phyloP scores from a whole-genome alignment of 30 jellyfish, hydroid and myxozoan species.

The Turritopsis dohrnii region DNA sequence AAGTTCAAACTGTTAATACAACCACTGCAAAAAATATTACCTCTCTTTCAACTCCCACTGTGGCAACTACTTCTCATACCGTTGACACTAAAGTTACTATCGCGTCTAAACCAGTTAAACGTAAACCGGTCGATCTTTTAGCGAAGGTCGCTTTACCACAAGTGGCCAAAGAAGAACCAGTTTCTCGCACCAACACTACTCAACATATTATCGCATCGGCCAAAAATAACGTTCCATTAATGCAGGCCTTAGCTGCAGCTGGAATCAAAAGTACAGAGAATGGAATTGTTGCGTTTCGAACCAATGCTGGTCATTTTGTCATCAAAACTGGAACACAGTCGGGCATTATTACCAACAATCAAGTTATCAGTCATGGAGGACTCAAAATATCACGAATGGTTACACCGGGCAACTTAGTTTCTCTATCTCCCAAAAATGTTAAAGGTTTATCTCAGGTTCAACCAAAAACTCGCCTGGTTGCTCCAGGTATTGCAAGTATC shows the following conservation, averaged over 20 bases:
- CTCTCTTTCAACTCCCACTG: not conserved
- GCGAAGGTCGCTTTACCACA: slow-evolving; percentile 39
- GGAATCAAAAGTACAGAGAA: slow-evolving; percentile 53
- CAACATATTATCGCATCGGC: slow-evolving; percentile 20
- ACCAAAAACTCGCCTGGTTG: slow-evolving; percentile 15
- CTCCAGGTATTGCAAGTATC: slow-evolving; percentile 33
- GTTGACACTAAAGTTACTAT: not conserved
- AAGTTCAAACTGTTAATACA: not conserved
- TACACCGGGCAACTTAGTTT: slow-evolving; percentile 2
- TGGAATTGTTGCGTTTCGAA: slow-evolving; percentile 70
- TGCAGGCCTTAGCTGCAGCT: slow-evolving; percentile 77
- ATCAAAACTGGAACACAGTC: slow-evolving; percentile 47
- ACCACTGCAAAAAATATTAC: not conserved
- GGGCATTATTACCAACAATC: not conserved
- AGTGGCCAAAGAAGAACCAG: slow-evolving; percentile 43
- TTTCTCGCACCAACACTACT: slow-evolving; percentile 52
- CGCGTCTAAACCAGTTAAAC: no score
- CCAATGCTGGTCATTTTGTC: slow-evolving; percentile 86
- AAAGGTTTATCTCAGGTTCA: slow-evolving; percentile 28
- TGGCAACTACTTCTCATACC: not conserved
- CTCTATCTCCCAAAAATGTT: not conserved
- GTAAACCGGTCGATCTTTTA: not conserved
- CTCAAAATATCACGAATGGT: slow-evolving; percentile 22
- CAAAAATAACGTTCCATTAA: slow-evolving; percentile 33
- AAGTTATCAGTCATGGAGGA: not conserved